A percentile compares a stretch with the other conserved stretches of the same genome.
phyloP scores from a whole-genome alignment of 2,797 vertebrate genomes.

The Momotus momota region DNA sequence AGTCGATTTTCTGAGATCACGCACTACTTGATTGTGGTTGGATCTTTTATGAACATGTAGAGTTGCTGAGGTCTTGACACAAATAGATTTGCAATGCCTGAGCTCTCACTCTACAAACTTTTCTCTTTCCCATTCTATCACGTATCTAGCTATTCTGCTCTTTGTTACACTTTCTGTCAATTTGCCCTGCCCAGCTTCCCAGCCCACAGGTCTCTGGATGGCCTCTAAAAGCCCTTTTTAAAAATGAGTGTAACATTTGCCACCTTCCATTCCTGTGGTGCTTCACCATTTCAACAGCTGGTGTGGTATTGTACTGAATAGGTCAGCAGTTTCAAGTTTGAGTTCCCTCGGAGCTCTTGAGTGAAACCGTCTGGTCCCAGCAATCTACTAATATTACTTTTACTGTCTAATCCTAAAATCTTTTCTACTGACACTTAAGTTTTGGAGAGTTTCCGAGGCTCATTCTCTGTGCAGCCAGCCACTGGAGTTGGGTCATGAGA shows the following conservation, averaged over 20 bases:
- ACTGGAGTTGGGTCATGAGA: neutral
- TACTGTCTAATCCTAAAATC: neutral
- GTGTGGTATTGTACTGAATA: conserved; percentile 52
- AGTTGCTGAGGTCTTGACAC: neutral
- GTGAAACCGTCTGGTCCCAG: conserved; percentile 3
- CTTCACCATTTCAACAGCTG: conserved; percentile 34
- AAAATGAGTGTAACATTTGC: conserved; percentile 42
- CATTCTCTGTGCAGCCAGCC: neutral
- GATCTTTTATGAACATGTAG: neutral
- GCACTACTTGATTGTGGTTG: neutral
- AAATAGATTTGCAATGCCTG: neutral
- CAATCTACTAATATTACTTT: conserved; percentile 2
- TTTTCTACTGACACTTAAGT: neutral
- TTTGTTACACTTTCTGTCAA: neutral
- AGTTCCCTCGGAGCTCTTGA: conserved; percentile 34
- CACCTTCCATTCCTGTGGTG: conserved; percentile 53
- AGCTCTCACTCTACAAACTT: neutral
- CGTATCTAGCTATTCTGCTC: neutral
- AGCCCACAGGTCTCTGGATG: conserved; percentile 13
- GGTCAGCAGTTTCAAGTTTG: conserved; percentile 37
- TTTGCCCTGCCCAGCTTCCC: neutral
- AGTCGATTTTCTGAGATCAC: neutral
- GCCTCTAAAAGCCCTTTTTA: conserved; percentile 43
- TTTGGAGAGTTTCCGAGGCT: neutral
- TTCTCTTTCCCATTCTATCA: neutral